A percentile compares a stretch with the other conserved stretches of the same genome.
Conservation (phyloP, 2,797 vertebrate species). For the Babyrousa celebensis region DNA sequence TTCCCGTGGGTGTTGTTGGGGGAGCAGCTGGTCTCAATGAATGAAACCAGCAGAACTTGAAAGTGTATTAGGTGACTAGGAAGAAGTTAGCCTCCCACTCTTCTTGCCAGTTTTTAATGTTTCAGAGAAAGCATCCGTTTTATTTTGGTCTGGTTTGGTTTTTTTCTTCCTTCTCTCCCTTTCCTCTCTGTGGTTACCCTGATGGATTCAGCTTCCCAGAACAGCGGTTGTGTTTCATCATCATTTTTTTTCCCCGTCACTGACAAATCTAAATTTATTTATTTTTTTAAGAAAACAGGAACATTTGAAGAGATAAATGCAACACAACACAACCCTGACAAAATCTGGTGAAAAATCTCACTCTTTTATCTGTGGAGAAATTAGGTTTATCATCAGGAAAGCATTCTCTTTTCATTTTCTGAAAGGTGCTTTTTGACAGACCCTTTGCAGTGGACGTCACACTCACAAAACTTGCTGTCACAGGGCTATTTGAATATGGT, state of each 20-base stretch:
- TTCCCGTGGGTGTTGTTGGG: background rate
- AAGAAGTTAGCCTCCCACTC: conserved; percentile 71
- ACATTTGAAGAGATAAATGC: conserved; percentile 88
- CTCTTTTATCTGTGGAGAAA: conserved; percentile 92
- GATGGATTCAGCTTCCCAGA: conserved; percentile 62
- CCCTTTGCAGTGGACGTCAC: conserved; percentile 93
- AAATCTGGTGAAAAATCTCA: conserved; percentile 91
- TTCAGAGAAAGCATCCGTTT: conserved; percentile 62
- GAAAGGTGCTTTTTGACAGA: conserved; percentile 94
- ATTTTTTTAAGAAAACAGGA: conserved; percentile 76
- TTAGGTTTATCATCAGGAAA: conserved; percentile 92
- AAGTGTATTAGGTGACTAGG: conserved; percentile 77
- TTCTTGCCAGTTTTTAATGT: conserved; percentile 73
- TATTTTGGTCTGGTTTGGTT: too few relatives aligned
- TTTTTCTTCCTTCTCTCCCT: background rate
- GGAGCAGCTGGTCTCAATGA: background rate
- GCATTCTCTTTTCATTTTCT: conserved; percentile 93
- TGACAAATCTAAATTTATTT: conserved; percentile 88
- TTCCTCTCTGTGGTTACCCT: conserved; percentile 12
- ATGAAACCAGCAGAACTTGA: background rate
- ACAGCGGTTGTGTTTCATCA: conserved; percentile 71
- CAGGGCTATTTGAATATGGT: conserved; percentile 94
- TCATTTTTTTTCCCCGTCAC: conserved; percentile 76
- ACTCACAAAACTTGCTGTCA: conserved; percentile 94
- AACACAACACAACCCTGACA: conserved; percentile 90